phyloP scores from a whole-genome alignment of 2,113 vertebrate species.

The Petrocephalus microphthalmus region DNA sequence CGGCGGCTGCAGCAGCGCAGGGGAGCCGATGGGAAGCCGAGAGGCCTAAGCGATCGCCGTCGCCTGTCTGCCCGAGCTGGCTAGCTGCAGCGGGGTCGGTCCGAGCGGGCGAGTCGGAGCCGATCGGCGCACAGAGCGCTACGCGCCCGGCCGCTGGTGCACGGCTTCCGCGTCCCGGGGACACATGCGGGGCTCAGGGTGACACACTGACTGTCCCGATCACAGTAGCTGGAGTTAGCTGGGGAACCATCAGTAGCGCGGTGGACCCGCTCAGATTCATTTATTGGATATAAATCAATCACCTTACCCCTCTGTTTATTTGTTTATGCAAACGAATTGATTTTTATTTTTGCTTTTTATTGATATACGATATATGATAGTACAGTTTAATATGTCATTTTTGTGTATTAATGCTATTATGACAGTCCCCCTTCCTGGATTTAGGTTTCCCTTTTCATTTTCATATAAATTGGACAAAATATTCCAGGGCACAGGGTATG shows the following conservation, averaged over 20 bases:
- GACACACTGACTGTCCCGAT: neutral
- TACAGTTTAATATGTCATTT: neutral
- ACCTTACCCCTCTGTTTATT: neutral
- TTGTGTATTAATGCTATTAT: neutral
- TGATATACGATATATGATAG: neutral
- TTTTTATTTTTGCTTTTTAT: neutral
- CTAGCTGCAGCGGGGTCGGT: neutral
- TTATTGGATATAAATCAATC: neutral
- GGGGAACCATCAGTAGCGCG: neutral
- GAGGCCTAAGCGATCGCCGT: neutral
- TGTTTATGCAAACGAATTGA: neutral
- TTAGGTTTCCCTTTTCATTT: neutral
- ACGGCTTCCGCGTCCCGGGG: neutral
- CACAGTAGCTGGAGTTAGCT: neutral
- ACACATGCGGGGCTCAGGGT: neutral
- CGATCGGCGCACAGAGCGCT: neutral
- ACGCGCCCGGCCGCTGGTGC: neutral
- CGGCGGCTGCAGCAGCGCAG: too few species aligned
- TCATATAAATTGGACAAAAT: neutral
- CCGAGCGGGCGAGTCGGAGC: neutral
- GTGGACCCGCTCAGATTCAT: neutral
- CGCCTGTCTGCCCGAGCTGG: neutral
- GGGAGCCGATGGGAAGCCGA: neutral
- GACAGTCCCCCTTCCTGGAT: neutral
- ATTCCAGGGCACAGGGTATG: neutral